Percentiles rank a stretch among this genome's conserved stretches.
Evolutionary conservation across 2,888 invertebrate genomes (phyloP).

Genomic region (Melolontha melolontha): DNA sequence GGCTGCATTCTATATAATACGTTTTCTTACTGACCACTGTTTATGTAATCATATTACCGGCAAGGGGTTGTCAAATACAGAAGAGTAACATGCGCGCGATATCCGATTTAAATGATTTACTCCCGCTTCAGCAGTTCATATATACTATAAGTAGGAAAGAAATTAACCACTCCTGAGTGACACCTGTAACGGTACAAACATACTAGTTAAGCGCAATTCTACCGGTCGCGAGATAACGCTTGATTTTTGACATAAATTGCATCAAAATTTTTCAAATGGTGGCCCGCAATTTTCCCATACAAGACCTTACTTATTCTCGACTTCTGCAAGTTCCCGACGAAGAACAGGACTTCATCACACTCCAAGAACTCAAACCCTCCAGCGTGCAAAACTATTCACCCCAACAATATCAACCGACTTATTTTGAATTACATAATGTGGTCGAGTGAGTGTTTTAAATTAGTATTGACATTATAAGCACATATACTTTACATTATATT

Average conservation of each 20-base stretch:
- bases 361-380: constrained; percentile 64
- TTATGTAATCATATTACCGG: constrained; percentile 10
- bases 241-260: neutral
- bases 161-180: constrained; percentile 46
- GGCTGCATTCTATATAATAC: neutral
- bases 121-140: constrained; percentile 46
- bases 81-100: constrained; percentile 40
- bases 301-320: constrained; percentile 63
- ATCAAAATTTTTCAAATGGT: constrained; percentile 55
- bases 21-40: neutral
- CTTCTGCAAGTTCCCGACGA: constrained; percentile 63
- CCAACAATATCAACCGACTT: constrained; percentile 59
- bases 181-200: constrained; percentile 45
- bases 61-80: constrained; percentile 38
- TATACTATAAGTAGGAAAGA: constrained; percentile 49
- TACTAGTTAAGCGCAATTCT: neutral
- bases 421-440: constrained; percentile 62
- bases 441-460: constrained; percentile 60
- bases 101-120: constrained; percentile 43
- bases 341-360: constrained; percentile 62
- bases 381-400: constrained; percentile 55
- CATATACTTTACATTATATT: constrained; percentile 3
- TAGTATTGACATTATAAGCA: constrained; percentile 7
- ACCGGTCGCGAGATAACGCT: constrained; percentile 1
- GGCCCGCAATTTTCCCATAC: constrained; percentile 63